Percentiles rank a stretch among this genome's conserved stretches.
These are phyloP conservation scores for Hoplostethus mediterraneus DNA, from an alignment of 2,797 vertebrate genomes.

Conservation along the genomic window DNA sequence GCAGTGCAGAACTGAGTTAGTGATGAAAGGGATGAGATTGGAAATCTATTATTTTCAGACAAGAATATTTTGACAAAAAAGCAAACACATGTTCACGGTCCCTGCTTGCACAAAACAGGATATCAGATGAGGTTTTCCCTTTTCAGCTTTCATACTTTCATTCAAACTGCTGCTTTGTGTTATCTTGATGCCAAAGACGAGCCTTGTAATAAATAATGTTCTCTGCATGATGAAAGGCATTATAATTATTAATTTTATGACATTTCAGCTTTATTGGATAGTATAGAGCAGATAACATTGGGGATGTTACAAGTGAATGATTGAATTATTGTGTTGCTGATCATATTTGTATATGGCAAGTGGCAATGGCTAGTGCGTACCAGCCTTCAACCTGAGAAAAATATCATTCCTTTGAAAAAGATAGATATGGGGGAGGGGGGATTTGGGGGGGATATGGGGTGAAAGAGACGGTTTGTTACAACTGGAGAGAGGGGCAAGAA, in stretches of 20 bases:
- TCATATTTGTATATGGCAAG: too few species aligned
- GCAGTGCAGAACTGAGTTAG: constrained; percentile 9
- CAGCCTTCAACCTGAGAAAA: too few species aligned
- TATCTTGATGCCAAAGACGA: not conserved
- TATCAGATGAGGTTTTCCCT: not conserved
- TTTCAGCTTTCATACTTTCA: not conserved
- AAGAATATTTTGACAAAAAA: constrained; percentile 4
- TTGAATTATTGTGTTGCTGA: too few species aligned
- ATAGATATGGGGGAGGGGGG: too few species aligned
- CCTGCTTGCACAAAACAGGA: not conserved
- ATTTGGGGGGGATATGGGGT: not conserved
- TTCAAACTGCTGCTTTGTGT: not conserved
- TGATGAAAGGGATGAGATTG: constrained; percentile 10
- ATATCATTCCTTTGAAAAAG: too few species aligned
- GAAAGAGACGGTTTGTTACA: constrained; percentile 27
- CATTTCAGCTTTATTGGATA: too few species aligned
- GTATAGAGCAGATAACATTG: too few species aligned
- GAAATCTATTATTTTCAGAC: constrained; percentile 4
- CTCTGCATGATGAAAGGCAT: not conserved
- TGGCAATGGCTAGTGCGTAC: not conserved
- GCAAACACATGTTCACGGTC: not conserved
- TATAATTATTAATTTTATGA: too few species aligned
- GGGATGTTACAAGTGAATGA: too few species aligned
- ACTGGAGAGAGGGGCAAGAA: not conserved
- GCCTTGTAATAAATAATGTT: not conserved